Conservation (phyloP, 1,140 invertebrate genomes). For the Anastatus disparis region DNA sequence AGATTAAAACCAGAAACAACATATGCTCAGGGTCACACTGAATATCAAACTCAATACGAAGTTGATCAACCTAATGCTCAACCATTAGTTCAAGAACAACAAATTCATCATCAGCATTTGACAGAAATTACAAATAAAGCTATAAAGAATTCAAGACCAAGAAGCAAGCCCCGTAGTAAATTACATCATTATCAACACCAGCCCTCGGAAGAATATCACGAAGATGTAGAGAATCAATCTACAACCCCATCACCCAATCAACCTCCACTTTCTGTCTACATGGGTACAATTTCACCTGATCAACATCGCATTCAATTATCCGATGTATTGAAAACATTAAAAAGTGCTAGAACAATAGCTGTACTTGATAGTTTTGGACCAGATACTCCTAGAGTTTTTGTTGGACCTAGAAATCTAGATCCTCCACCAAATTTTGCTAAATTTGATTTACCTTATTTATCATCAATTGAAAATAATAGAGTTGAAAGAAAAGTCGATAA, state of each 20-base stretch:
- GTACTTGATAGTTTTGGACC: slow-evolving; percentile 78
- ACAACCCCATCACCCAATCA: slow-evolving; percentile 73
- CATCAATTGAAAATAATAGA: slow-evolving; percentile 75
- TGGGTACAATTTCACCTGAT: slow-evolving; percentile 67
- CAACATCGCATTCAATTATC: slow-evolving; percentile 68
- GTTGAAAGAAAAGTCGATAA: slow-evolving; percentile 79
- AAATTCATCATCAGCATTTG: slow-evolving; percentile 47
- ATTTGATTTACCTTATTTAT: slow-evolving; percentile 84
- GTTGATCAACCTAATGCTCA: slow-evolving; percentile 44
- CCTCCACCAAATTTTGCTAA: slow-evolving; percentile 79
- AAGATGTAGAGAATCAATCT: slow-evolving; percentile 43
- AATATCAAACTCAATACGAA: slow-evolving; percentile 34
- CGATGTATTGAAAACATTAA: slow-evolving; percentile 76
- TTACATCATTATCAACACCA: slow-evolving; percentile 42
- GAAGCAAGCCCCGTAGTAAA: slow-evolving; percentile 38
- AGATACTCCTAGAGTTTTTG: slow-evolving; percentile 79
- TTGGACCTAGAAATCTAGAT: slow-evolving; percentile 79
- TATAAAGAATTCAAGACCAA: slow-evolving; percentile 38
- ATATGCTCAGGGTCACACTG: background rate
- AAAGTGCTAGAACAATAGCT: slow-evolving; percentile 77
- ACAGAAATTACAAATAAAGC: slow-evolving; percentile 44
- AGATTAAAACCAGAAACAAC: slow-evolving; percentile 26
- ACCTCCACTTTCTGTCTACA: slow-evolving; percentile 82
- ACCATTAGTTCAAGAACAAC: slow-evolving; percentile 45
- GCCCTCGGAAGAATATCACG: slow-evolving; percentile 63